phyloP scores from a whole-genome alignment of 2,797 vertebrate genomes.

The Pelobates cultripes region DNA sequence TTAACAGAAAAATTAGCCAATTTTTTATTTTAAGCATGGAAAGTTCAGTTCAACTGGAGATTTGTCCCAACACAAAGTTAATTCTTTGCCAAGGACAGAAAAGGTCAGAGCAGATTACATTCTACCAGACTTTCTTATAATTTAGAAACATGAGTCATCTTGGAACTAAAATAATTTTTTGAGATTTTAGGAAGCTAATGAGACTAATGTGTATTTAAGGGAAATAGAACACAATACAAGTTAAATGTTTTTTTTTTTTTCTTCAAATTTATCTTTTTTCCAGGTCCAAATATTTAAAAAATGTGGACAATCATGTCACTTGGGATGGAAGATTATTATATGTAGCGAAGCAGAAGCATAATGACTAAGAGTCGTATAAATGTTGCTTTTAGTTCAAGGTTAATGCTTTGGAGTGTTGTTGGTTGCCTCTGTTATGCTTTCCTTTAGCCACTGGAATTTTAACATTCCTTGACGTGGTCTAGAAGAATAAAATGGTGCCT shows the following conservation, averaged over 20 bases:
- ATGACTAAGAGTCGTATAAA: too few relatives aligned
- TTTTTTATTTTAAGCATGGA: slow-evolving; percentile 34
- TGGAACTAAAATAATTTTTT: slow-evolving; percentile 41
- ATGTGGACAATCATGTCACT: too few relatives aligned
- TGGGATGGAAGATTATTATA: too few relatives aligned
- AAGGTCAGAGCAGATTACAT: slow-evolving; percentile 49
- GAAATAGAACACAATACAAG: neutral
- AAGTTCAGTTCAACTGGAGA: slow-evolving; percentile 31
- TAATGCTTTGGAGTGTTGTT: too few relatives aligned
- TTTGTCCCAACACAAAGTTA: slow-evolving; percentile 26
- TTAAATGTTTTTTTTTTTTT: neutral
- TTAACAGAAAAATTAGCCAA: slow-evolving; percentile 23
- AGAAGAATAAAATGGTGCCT: too few relatives aligned
- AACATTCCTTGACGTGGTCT: too few relatives aligned
- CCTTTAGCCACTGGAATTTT: too few relatives aligned
- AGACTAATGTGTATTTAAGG: slow-evolving; percentile 16
- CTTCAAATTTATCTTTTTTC: too few relatives aligned
- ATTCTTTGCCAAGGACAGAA: slow-evolving; percentile 32
- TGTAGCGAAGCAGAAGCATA: too few relatives aligned
- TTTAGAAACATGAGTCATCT: slow-evolving; percentile 45
- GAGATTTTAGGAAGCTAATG: slow-evolving; percentile 20
- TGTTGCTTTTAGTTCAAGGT: too few relatives aligned
- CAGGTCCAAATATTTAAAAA: too few relatives aligned
- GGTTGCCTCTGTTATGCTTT: too few relatives aligned
- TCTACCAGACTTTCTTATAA: slow-evolving; percentile 46